Percentiles rank a stretch among this genome's conserved stretches.
These are phyloP conservation scores for Glossophaga mutica DNA, from an alignment of 2,797 vertebrate genomes.

Conservation along the genomic window DNA sequence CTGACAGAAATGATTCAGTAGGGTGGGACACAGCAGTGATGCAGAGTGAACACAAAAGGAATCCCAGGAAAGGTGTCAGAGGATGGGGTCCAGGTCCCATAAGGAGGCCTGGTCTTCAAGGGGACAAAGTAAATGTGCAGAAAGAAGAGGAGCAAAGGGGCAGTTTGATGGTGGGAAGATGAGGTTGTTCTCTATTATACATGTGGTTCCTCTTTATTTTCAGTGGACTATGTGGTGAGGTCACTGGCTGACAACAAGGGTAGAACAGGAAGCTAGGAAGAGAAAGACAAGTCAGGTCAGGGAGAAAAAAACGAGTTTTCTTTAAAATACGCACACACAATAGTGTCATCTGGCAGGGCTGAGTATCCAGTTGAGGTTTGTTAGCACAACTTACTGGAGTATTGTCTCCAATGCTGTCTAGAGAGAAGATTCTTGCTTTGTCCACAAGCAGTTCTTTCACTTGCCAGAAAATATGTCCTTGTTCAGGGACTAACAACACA, in stretches of 20 bases:
- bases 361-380: not conserved
- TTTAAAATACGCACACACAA: not conserved
- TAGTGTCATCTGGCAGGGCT: not conserved
- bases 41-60: not conserved
- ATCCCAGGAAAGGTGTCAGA: not conserved
- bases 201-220: not conserved
- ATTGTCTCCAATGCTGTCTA: not conserved
- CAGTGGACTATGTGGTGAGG: accelerated
- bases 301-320: not conserved
- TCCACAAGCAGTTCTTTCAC: not conserved
- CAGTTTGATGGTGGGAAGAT: no score
- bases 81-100: not conserved
- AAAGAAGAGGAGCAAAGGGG: not conserved
- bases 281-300: not conserved
- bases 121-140: not conserved
- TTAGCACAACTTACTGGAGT: not conserved
- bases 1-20: not conserved
- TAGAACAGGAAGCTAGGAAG: not conserved
- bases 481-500: not conserved
- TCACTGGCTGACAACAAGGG: not conserved
- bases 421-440: not conserved
- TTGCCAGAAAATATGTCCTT: not conserved
- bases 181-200: not conserved
- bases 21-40: not conserved
- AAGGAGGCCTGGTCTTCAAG: not conserved